Base-by-base conservation (phyloP, 2,797 vertebrate species). In the Lepus oiostolus region DNA sequence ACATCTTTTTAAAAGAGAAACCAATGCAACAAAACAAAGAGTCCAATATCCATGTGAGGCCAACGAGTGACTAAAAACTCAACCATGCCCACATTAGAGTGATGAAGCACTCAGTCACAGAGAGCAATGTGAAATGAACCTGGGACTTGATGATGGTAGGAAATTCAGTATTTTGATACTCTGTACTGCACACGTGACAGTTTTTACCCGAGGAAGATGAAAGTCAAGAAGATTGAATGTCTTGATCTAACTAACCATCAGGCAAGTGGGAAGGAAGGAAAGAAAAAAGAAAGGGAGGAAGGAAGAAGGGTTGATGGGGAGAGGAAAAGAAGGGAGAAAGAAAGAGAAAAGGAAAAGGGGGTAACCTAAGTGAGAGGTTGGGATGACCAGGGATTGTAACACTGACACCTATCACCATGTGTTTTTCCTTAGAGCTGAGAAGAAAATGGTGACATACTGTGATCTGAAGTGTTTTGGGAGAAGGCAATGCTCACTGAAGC, bases 241-340 rank as follows among this genome's bases (percentile, higher is more conserved):
- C 8, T 88, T 79, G 38, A 4, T 16, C 30, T 79, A 74, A 75
- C 17, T 30, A 74, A 65, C 47, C 70, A n/a, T 89, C 19, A 88
- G 47, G 32, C 14, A 71, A 91, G 2, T 54, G 47, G 8, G 7
- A 4, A 83, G 14, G 54, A 32, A 68, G 21, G 11, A 63, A 35
- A 22, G 7, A 4, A 74, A 4, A 9, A 17, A 4, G 2, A 5
- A 19, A 54, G 2, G 7, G 2, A 5, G 21, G 5, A 35, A 26
- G 2, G 8, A 1, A 32, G 7, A 1, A 6, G 2, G 32, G 5
- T 6, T 67, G 13, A 32, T 2, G 9, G 32, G 0, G 2, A 16
- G 19, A n/a, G 7, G 19, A 5, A 22, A 30, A 38, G 19, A 35
- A 58, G 1, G 19, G 3, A 22, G 19, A 22, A 4, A 42, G 10